These are phyloP conservation scores for Drosophila hamatofila DNA, from an alignment of 2,888 invertebrate genomes.

Conservation along the genomic window DNA sequence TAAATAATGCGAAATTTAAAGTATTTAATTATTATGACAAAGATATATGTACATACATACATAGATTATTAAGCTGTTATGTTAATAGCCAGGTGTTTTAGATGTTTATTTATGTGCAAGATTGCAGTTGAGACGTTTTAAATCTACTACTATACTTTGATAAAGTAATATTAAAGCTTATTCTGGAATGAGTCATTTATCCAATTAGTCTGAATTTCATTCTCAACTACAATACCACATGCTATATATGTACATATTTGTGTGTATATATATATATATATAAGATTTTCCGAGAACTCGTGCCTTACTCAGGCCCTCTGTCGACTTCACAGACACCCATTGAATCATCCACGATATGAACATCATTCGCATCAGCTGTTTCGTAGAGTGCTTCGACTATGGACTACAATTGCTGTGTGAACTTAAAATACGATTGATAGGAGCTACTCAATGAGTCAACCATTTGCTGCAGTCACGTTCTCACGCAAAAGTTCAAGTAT, in stretches of 20 bases:
- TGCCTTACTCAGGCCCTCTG: constrained; percentile 54
- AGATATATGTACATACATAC: too few species aligned
- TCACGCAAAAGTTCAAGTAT: constrained; percentile 44
- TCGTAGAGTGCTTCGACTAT: constrained; percentile 24
- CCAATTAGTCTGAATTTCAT: constrained; percentile 27
- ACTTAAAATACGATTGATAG: constrained; percentile 55
- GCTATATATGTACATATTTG: too few species aligned
- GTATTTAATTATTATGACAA: too few species aligned
- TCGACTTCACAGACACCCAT: constrained; percentile 32
- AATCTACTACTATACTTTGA: background rate
- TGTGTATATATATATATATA: constrained; percentile 1
- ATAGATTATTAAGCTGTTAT: too few species aligned
- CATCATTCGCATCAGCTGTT: constrained; percentile 49
- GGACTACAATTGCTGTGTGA: constrained; percentile 71
- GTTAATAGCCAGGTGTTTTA: too few species aligned
- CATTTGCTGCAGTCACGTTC: constrained; percentile 59
- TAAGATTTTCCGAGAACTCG: constrained; percentile 26
- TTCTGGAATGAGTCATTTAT: constrained; percentile 16
- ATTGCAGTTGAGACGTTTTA: background rate
- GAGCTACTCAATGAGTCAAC: constrained; percentile 63
- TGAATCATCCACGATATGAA: constrained; percentile 61
- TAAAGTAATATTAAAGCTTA: constrained; percentile 10
- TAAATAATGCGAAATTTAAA: too few species aligned
- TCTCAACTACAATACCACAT: constrained; percentile 13
- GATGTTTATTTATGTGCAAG: background rate